Conservation (phyloP, 2,888 invertebrate species). For the Caenorhabditis wallacei region DNA sequence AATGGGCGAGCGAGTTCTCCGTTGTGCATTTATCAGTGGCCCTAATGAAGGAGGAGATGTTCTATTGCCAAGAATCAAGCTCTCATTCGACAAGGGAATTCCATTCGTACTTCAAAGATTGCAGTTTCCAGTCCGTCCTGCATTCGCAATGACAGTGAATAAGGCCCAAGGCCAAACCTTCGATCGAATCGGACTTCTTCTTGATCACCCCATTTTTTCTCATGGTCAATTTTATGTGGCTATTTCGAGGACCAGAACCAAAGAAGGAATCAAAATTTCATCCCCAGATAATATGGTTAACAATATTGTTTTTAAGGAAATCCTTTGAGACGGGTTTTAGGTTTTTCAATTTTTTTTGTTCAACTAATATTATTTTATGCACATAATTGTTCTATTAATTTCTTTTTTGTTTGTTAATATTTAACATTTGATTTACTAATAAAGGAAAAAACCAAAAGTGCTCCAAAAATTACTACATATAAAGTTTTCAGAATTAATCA, state of each 20-base stretch:
- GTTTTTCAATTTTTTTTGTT: no score
- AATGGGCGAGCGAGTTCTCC: constrained; percentile 11
- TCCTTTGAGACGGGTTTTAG: no score
- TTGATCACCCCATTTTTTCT: background rate
- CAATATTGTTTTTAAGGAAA: no score
- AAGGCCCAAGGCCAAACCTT: background rate
- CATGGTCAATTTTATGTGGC: constrained; percentile 13
- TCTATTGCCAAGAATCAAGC: constrained; percentile 9
- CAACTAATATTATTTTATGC: no score
- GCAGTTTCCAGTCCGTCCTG: constrained; percentile 4
- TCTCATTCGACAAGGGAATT: background rate
- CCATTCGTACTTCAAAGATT: background rate
- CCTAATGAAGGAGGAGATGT: background rate
- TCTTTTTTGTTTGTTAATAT: no score
- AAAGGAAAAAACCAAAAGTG: no score
- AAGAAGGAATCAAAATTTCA: background rate
- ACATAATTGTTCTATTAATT: no score
- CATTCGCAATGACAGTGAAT: constrained; percentile 3
- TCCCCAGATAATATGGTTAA: no score
- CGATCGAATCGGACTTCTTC: background rate
- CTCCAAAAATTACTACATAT: no score
- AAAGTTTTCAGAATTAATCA: no score
- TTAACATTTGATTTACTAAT: no score
- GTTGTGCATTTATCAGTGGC: constrained; percentile 6
- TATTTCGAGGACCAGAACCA: background rate